Evolutionary conservation across 2,888 invertebrate genomes (phyloP), one percentile per base, ranked within the genome.

Genomic region (Neoascia interrupta): DNA sequence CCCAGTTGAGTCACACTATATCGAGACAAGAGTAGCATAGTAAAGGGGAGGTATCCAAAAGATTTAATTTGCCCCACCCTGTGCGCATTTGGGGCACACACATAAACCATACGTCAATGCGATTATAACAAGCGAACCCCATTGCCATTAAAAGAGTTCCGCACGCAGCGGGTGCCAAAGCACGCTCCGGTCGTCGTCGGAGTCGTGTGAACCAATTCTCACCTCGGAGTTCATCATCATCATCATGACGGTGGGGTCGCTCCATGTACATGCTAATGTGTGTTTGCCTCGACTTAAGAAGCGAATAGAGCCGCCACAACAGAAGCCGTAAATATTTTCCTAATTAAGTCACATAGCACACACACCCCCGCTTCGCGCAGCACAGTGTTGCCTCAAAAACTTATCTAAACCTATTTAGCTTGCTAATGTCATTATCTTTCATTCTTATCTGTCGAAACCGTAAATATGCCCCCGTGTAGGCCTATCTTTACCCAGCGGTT

Each of bases 351-450:
- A 21, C 45, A 54, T n/a, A n/a, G n/a, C n/a, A n/a, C n/a, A 8
- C 31, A 11, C 34, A 54, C 6, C 13, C 16, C 6, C 1, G 31
- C 10, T 3, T 13, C 49, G 1, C 11, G 5, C 21, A 45, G n/a
- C n/a, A n/a, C n/a, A n/a, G n/a, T n/a, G n/a, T n/a, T n/a, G n/a
- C n/a, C n/a, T n/a, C n/a, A n/a, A 5, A 21, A 45, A 75, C 61
- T 75, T 70, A 75, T 63, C 70, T 70, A 28, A 63, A 58, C 18
- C 63, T 21, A 69, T 70, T 58, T 70, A 19, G 19, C 21, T 47
- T 37, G 43, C 63, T 56, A 56, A 75, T 63, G 56, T 61, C 58
- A 41, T 66, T 54, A 72, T 56, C 54, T 39, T 54, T 36, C 54
- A 39, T 26, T 47, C 49, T 60, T 74, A 68, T 68, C 60, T n/a